A percentile compares a stretch with the other conserved stretches of the same genome.
phyloP scores from a whole-genome alignment of 2,113 vertebrate genomes.

The Gallinago undulata region DNA sequence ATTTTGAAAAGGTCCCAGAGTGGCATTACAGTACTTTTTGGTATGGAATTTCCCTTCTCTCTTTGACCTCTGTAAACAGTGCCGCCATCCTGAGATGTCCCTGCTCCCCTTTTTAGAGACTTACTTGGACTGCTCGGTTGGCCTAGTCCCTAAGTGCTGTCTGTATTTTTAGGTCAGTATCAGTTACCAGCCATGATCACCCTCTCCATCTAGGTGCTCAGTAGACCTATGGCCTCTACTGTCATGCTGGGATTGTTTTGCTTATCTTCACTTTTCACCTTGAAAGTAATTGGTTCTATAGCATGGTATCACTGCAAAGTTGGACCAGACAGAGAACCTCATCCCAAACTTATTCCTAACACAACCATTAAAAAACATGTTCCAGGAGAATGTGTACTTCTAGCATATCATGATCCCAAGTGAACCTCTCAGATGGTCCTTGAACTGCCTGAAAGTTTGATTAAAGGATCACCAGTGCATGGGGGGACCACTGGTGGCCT shows the following conservation, averaged over 20 bases:
- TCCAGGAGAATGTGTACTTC: not conserved
- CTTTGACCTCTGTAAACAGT: not conserved
- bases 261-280: not conserved
- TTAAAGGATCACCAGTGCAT: not conserved
- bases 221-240: not conserved
- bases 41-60: not conserved
- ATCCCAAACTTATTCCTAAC: not conserved
- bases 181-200: not conserved
- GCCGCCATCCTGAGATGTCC: not conserved
- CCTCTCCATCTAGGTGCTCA: not conserved
- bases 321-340: not conserved
- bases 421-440: not conserved
- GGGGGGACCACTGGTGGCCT: not conserved
- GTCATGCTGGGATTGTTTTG: not conserved
- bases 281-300: not conserved
- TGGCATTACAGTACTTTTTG: not conserved
- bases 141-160: not conserved
- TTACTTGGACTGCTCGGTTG: not conserved
- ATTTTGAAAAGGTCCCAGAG: not conserved
- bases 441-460: not conserved
- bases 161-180: not conserved
- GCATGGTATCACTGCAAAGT: not conserved
- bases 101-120: not conserved
- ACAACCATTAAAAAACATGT: not conserved
- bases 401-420: not conserved